Conservation (phyloP, 2,888 invertebrate genomes). For the Ophion slaviceki region DNA sequence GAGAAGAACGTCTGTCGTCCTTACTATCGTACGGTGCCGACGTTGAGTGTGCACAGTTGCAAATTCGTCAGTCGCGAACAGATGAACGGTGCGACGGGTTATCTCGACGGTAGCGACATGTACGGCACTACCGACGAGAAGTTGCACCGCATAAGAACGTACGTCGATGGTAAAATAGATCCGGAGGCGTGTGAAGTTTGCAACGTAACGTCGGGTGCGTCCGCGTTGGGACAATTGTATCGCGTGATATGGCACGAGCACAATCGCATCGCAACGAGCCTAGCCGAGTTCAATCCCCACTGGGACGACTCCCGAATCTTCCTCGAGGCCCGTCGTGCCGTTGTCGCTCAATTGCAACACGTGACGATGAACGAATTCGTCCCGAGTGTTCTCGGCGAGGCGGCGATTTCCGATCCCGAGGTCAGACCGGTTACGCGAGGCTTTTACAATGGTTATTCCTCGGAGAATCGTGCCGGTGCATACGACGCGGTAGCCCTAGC, state of each 20-base stretch:
- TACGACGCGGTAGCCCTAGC: constrained; percentile 92
- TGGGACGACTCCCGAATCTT: constrained; percentile 93
- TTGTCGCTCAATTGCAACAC: constrained; percentile 92
- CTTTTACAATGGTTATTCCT: constrained; percentile 92
- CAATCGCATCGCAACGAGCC: constrained; percentile 90
- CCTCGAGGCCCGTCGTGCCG: constrained; percentile 89
- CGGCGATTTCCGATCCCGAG: constrained; percentile 87
- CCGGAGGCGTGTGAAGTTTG: constrained; percentile 87
- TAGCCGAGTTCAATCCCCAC: constrained; percentile 89
- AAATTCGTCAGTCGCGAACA: constrained; percentile 89
- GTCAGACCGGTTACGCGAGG: constrained; percentile 88
- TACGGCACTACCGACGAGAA: constrained; percentile 92
- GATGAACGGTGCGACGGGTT: constrained; percentile 93
- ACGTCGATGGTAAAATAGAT: constrained; percentile 89
- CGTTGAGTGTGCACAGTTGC: constrained; percentile 76
- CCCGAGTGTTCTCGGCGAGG: constrained; percentile 90
- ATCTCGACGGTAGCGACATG: constrained; percentile 92
- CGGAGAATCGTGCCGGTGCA: constrained; percentile 90
- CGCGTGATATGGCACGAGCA: constrained; percentile 90
- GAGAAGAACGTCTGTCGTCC: constrained; percentile 85
- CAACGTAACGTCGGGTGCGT: constrained; percentile 84
- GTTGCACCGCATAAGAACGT: constrained; percentile 88
- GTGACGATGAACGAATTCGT: constrained; percentile 93
- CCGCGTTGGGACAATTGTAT: constrained; percentile 89
- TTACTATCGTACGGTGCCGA: constrained; percentile 89